Conservation (phyloP, 2,888 invertebrate genomes). For the Amitus sp. region DNA sequence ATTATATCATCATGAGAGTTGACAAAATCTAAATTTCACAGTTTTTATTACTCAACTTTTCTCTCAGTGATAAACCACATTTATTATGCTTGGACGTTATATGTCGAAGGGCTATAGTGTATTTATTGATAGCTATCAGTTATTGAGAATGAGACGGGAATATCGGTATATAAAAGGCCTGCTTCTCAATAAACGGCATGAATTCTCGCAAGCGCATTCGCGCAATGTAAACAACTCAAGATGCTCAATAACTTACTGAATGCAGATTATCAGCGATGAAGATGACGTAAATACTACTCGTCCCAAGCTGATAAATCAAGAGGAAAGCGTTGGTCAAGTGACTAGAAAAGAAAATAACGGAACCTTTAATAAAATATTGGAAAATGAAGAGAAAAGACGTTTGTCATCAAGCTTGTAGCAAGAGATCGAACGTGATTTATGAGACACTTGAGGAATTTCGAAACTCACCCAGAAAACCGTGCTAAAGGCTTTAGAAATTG, state of each 20-base stretch:
- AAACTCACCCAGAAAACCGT: constrained; percentile 71
- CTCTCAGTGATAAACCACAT: no score
- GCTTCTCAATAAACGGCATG: neutral
- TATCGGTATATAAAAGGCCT: no score
- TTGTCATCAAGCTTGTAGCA: neutral
- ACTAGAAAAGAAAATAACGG: constrained; percentile 67
- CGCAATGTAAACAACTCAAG: no score
- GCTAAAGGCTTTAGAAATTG: constrained; percentile 72
- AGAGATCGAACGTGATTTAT: constrained; percentile 1
- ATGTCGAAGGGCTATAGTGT: no score
- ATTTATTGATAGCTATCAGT: no score
- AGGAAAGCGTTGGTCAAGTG: constrained; percentile 79
- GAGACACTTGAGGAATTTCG: constrained; percentile 57
- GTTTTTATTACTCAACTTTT: no score
- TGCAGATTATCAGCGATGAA: constrained; percentile 91
- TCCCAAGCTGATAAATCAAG: constrained; percentile 91
- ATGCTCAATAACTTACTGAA: constrained; percentile 69
- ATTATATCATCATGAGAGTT: no score
- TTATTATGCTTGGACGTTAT: no score
- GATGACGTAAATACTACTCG: constrained; percentile 95
- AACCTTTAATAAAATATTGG: no score
- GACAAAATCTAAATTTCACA: no score
- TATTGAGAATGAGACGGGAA: no score
- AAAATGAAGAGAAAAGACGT: neutral
- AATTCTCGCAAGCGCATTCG: neutral